Conservation (phyloP, 1,140 invertebrate species). For the Drosophila neocordata region DNA sequence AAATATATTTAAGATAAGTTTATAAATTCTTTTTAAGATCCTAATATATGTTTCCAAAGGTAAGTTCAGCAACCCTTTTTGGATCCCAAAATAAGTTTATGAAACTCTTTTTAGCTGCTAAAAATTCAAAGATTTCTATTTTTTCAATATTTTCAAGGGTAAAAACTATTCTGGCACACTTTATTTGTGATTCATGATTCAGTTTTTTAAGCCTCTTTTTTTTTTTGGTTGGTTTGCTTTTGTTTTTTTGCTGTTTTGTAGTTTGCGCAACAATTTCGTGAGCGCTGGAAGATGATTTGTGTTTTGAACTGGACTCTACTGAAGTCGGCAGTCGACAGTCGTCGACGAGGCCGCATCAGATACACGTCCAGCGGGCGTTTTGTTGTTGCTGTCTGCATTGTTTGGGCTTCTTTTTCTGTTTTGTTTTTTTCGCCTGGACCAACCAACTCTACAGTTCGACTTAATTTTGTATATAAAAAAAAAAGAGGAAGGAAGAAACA, state of each 20-base stretch:
- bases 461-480: conserved; percentile 64
- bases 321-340: conserved; percentile 44
- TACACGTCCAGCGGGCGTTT: conserved; percentile 78
- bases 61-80: no score
- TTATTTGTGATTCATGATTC: not conserved
- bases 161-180: not conserved
- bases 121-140: no score
- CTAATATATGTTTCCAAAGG: no score
- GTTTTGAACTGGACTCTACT: conserved; percentile 66
- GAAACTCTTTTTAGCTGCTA: no score
- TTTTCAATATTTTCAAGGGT: no score
- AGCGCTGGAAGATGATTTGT: conserved; percentile 81
- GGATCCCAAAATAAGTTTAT: no score
- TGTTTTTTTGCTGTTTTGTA: conserved; percentile 50
- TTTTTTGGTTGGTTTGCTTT: conserved; percentile 15
- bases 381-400: conserved; percentile 46
- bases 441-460: conserved; percentile 34
- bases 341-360: conserved; percentile 66
- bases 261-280: conserved; percentile 81
- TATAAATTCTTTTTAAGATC: no score
- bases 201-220: conserved; percentile 6
- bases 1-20: no score
- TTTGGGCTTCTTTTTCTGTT: conserved; percentile 37
- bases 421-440: conserved; percentile 9
- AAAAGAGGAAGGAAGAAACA: conserved; percentile 6